Conservation (phyloP, 1,140 invertebrate species). For the Chrysomallon squamiferum region DNA sequence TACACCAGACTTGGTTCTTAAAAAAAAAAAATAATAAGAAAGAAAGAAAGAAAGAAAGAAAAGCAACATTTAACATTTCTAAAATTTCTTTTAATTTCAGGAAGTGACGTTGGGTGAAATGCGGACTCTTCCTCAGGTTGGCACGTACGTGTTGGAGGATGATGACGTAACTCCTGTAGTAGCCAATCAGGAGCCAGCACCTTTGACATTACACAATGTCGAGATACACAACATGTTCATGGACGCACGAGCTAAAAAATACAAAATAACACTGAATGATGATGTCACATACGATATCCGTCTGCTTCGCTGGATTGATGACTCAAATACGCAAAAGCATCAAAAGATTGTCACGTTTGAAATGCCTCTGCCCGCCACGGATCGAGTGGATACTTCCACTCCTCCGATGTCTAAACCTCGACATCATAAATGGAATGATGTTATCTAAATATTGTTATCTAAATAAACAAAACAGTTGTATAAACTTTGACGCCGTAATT, state of each 20-base stretch:
- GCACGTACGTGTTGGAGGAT: constrained; percentile 1
- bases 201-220: not conserved
- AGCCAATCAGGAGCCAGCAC: not conserved
- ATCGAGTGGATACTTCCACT: no score
- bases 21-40: no score
- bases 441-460: no score
- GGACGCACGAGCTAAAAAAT: not conserved
- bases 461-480: no score
- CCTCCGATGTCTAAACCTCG: no score
- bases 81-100: not conserved
- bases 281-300: not conserved
- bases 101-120: not conserved
- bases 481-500: no score
- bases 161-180: not conserved
- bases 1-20: no score
- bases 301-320: not conserved
- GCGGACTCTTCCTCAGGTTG: not conserved
- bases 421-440: no score
- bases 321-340: not conserved
- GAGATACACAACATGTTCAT: constrained; percentile 4
- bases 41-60: no score
- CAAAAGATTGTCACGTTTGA: no score
- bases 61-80: no score
- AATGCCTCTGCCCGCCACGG: no score
- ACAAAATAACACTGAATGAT: not conserved